phyloP scores from a whole-genome alignment of 2,797 vertebrate species.

The Fringilla coelebs region DNA sequence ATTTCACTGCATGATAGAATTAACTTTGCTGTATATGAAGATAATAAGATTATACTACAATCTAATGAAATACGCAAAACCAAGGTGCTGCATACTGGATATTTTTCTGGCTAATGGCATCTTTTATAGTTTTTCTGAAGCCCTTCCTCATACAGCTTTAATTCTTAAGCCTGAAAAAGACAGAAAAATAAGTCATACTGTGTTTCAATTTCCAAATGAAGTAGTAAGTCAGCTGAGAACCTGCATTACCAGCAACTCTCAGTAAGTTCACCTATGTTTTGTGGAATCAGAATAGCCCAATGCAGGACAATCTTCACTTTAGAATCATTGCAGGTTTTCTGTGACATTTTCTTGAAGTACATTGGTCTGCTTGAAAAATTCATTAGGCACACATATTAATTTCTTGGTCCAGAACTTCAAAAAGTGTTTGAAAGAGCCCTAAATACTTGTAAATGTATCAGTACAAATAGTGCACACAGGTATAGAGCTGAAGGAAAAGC shows the following conservation, averaged over 20 bases:
- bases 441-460: neutral
- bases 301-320: neutral
- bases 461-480: neutral
- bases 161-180: neutral
- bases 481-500: neutral
- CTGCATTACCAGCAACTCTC: neutral
- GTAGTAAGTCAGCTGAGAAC: neutral
- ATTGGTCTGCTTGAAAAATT: neutral
- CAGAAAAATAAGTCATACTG: rapidly evolving
- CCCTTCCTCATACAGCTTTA: neutral
- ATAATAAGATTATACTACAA: neutral
- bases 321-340: neutral
- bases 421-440: neutral
- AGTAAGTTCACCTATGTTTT: neutral
- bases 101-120: neutral
- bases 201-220: neutral
- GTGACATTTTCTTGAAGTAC: neutral
- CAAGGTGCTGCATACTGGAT: neutral
- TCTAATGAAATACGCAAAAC: neutral
- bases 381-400: neutral
- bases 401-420: neutral
- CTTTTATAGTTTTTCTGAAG: neutral
- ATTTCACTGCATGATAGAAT: neutral
- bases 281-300: neutral
- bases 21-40: neutral